A percentile compares a stretch with the other conserved stretches of the same genome.
Evolutionary conservation across 1,140 invertebrate species (phyloP).

Genomic region (Zaprionus africanus): DNA sequence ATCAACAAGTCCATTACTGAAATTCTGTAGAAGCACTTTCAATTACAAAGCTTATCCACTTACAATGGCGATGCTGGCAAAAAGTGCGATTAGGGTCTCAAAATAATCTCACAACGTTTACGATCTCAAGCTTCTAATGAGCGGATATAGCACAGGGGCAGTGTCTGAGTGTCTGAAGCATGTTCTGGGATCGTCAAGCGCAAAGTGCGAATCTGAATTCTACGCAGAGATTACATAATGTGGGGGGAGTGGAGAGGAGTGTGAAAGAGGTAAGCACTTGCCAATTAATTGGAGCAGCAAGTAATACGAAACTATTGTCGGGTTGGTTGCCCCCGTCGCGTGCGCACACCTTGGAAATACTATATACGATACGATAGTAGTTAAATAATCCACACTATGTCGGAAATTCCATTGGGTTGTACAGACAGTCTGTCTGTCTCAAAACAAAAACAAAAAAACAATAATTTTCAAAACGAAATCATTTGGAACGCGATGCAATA

Average conservation of each 20-base stretch:
- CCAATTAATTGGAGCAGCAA: constrained; percentile 5
- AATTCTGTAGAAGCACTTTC: not conserved
- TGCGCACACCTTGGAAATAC: not conserved
- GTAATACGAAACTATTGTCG: constrained; percentile 1
- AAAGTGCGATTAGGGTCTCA: not conserved
- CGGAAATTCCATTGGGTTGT: constrained; percentile 2
- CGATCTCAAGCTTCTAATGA: not conserved
- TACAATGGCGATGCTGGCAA: not conserved
- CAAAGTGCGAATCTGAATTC: not conserved
- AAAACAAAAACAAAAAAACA: not conserved
- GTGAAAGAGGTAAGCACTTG: not conserved
- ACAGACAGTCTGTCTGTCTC: not conserved
- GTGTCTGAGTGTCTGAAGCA: not conserved
- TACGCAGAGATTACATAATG: constrained; percentile 2
- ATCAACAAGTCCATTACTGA: not conserved
- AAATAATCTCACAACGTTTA: not conserved
- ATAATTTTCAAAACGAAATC: not conserved
- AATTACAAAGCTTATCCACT: not conserved
- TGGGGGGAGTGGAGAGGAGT: too few species aligned
- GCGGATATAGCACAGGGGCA: not conserved
- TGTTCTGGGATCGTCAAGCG: not conserved
- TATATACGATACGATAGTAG: not conserved
- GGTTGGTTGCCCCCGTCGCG: constrained; percentile 3
- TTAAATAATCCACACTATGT: constrained; percentile 1
- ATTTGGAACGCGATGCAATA: not conserved